A percentile compares a stretch with the other conserved stretches of the same genome.
Evolutionary conservation across 2,113 vertebrate genomes (phyloP).

Genomic region (Carassius carassius): DNA sequence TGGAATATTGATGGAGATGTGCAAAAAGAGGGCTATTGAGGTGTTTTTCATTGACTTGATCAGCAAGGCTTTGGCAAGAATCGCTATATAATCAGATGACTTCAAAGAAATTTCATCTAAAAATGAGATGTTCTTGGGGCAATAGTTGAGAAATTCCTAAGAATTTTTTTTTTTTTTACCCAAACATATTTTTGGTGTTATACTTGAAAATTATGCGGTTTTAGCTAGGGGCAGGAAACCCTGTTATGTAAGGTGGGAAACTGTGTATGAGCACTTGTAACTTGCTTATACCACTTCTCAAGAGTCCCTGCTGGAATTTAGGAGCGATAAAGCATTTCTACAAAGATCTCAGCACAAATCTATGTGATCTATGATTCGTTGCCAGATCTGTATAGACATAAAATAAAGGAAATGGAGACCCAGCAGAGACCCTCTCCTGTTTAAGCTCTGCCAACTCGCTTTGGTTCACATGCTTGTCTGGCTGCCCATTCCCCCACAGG

Average conservation of each 20-base stretch:
- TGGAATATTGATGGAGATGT: conserved; percentile 1
- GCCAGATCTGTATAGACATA: conserved; percentile 19
- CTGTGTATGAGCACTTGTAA: not conserved
- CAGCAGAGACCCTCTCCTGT: conserved; percentile 20
- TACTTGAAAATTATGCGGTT: not conserved
- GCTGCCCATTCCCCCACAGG: conserved; percentile 41
- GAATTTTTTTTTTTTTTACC: not conserved
- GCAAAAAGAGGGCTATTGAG: no score
- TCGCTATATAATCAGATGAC: no score
- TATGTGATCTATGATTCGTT: conserved; percentile 21
- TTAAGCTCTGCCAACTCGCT: not conserved
- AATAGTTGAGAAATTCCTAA: no score
- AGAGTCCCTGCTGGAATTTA: not conserved
- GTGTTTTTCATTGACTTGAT: no score
- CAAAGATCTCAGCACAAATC: conserved; percentile 17
- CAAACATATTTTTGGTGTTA: not conserved
- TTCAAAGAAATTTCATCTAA: no score
- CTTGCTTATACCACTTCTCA: conserved; percentile 18
- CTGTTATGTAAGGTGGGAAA: conserved; percentile 1
- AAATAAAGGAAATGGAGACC: not conserved
- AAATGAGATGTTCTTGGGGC: no score
- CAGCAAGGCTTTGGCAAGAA: no score
- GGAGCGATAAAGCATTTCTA: not conserved
- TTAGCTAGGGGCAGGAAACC: not conserved
- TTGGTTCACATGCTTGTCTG: conserved; percentile 48